These are phyloP conservation scores for Gymnorhina tibicen DNA, from an alignment of 2,113 vertebrate genomes.

Conservation along the genomic window DNA sequence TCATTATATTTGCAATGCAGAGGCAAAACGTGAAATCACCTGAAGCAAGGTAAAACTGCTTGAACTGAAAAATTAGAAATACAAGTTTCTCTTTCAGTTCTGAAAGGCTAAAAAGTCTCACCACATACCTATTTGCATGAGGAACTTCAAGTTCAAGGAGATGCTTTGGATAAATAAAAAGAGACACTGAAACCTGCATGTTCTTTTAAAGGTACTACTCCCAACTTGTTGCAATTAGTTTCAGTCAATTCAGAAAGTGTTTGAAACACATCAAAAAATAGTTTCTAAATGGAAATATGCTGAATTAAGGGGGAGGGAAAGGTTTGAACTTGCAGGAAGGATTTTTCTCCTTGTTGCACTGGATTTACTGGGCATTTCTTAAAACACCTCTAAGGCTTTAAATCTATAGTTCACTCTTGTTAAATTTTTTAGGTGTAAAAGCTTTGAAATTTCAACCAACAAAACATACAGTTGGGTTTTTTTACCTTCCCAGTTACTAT, in stretches of 20 bases:
- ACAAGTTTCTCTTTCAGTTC: not conserved
- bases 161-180: not conserved
- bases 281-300: not conserved
- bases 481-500: not conserved
- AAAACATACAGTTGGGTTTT: accelerated
- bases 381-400: not conserved
- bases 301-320: not conserved
- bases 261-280: not conserved
- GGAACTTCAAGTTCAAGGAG: not conserved
- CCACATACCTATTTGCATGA: not conserved
- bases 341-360: not conserved
- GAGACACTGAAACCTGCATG: accelerated
- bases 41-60: not conserved
- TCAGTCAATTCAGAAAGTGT: not conserved
- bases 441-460: not conserved
- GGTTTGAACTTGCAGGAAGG: not conserved
- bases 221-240: not conserved
- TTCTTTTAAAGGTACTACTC: not conserved
- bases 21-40: not conserved
- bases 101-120: not conserved
- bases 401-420: not conserved
- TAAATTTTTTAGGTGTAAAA: not conserved
- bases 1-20: not conserved
- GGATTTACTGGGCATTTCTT: not conserved
- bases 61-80: not conserved